phyloP scores from a whole-genome alignment of 2,888 invertebrate species.

The Notocelia uddmanniana region DNA sequence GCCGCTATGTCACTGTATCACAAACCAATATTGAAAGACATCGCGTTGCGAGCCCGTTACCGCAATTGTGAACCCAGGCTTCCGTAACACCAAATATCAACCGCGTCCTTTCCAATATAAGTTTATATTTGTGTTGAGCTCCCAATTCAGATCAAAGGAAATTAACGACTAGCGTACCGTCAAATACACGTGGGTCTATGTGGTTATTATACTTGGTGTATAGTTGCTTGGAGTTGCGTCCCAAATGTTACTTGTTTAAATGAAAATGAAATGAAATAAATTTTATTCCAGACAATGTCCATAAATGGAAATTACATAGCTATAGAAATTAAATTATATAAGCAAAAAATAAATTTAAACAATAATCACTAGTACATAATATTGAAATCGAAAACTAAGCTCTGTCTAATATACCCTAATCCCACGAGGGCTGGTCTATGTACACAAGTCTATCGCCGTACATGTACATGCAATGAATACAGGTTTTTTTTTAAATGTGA shows the following conservation, averaged over 20 bases:
- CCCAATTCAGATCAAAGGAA: conserved; percentile 30
- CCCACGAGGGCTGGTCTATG: no score
- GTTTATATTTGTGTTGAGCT: conserved; percentile 30
- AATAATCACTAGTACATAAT: no score
- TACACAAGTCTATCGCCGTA: no score
- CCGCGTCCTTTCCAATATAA: conserved; percentile 31
- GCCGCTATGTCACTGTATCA: background rate
- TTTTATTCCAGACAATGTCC: no score
- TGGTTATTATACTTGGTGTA: background rate
- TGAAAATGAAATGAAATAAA: no score
- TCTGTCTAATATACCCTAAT: no score
- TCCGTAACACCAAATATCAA: conserved; percentile 19
- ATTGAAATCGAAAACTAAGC: no score
- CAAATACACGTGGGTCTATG: conserved; percentile 19
- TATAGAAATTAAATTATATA: no score
- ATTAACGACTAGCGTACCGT: conserved; percentile 18
- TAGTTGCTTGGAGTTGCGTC: background rate
- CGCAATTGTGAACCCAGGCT: background rate
- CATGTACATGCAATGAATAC: no score
- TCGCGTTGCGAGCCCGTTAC: background rate
- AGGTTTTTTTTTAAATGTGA: no score
- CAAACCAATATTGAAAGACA: background rate
- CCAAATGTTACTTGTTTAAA: background rate
- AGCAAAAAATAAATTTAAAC: no score
- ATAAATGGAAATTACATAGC: no score